Conservation (phyloP, 2,113 vertebrate genomes). For the Bos indicus region DNA sequence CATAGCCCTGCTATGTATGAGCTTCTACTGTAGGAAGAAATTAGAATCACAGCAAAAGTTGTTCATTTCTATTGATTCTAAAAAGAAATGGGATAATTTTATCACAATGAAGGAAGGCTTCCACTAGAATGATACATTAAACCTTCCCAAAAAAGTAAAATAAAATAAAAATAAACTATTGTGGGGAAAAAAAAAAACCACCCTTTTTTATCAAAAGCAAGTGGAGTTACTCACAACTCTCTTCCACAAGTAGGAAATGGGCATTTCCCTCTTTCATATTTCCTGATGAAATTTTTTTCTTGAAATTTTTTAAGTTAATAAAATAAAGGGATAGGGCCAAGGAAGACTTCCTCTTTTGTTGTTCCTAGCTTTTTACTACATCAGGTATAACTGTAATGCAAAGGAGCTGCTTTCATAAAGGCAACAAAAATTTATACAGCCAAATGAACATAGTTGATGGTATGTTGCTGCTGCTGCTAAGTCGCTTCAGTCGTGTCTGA, state of each 20-base stretch:
- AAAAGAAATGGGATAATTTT: not conserved
- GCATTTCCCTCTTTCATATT: not conserved
- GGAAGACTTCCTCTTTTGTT: not conserved
- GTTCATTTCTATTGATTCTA: not conserved
- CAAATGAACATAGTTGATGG: not conserved
- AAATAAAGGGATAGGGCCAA: conserved; percentile 18
- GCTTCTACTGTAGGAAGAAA: not conserved
- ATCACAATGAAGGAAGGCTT: not conserved
- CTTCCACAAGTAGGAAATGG: not conserved
- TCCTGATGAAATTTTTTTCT: not conserved
- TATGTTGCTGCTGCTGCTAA: not conserved
- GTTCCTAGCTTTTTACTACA: conserved; percentile 1
- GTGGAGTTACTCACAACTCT: not conserved
- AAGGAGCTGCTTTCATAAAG: conserved; percentile 8
- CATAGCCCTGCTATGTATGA: not conserved
- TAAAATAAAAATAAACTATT: not conserved
- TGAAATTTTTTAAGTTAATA: conserved; percentile 26
- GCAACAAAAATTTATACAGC: conserved; percentile 24
- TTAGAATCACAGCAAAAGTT: not conserved
- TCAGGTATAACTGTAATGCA: not conserved
- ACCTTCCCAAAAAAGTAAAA: not conserved
- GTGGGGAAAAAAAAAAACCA: not conserved
- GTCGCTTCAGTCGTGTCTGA: too few species aligned
- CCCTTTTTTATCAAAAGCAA: not conserved
- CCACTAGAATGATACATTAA: not conserved